A percentile compares a stretch with the other conserved stretches of the same genome.
phyloP scores from a whole-genome alignment of 2,113 vertebrate species.

The Alexandromys fortis region DNA sequence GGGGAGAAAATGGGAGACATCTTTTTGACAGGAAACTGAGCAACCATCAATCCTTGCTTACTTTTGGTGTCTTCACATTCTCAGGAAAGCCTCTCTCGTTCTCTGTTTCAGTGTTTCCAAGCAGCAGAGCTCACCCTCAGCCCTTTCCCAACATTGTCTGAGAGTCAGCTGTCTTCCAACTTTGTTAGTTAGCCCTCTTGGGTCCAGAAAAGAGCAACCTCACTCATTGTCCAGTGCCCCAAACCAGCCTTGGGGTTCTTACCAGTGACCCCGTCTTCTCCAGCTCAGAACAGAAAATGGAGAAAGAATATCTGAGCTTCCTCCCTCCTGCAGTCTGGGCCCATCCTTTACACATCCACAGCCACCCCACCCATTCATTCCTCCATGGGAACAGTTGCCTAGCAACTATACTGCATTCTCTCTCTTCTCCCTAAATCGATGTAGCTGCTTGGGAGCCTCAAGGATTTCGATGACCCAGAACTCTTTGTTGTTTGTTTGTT shows the following conservation, averaged over 20 bases:
- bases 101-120: neutral
- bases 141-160: neutral
- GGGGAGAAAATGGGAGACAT: neutral
- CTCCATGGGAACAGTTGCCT: slow-evolving; percentile 9
- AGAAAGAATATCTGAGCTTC: neutral
- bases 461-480: neutral
- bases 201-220: neutral
- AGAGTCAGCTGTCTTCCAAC: neutral
- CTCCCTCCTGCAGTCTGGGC: neutral
- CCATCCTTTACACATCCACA: neutral
- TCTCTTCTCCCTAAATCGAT: neutral
- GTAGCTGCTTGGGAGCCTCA: neutral
- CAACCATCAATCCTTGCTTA: neutral
- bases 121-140: neutral
- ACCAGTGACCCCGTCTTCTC: neutral
- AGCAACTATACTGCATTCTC: neutral
- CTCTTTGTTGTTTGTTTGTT: neutral
- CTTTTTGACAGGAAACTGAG: neutral
- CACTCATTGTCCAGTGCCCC: neutral
- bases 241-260: neutral
- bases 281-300: neutral
- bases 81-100: neutral
- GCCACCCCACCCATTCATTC: neutral
- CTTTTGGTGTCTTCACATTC: neutral
- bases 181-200: neutral